phyloP scores from a whole-genome alignment of 30 jellyfish, hydroid and myxozoan genomes.

The Cassiopea andromeda region DNA sequence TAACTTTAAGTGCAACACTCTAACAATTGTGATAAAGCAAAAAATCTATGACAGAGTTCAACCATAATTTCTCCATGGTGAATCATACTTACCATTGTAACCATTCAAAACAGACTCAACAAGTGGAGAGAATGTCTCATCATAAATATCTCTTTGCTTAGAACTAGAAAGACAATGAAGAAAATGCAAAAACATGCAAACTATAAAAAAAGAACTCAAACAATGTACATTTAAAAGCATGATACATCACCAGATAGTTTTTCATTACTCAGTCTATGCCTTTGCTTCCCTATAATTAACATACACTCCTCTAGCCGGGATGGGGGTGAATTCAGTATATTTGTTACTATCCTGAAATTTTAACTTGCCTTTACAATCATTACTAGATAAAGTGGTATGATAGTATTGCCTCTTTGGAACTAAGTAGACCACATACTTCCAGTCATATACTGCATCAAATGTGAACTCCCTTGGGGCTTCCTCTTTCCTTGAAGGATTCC shows the following conservation, averaged over 20 bases:
- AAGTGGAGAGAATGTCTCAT: constrained; percentile 89
- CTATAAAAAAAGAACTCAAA: not conserved
- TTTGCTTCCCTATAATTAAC: no score
- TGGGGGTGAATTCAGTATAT: no score
- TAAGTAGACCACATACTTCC: constrained; percentile 78
- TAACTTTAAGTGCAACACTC: no score
- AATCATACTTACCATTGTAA: constrained; percentile 75
- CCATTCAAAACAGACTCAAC: constrained; percentile 97
- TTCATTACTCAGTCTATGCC: no score
- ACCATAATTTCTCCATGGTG: not conserved
- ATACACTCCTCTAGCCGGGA: no score
- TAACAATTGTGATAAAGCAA: no score
- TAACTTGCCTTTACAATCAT: no score
- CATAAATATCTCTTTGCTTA: constrained; percentile 89
- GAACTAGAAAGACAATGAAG: constrained; percentile 57
- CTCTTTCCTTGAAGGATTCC: constrained; percentile 62
- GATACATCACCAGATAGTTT: no score
- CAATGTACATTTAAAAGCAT: not conserved
- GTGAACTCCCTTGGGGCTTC: constrained; percentile 93
- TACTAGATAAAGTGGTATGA: not conserved
- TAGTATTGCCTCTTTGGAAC: not conserved
- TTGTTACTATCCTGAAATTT: no score
- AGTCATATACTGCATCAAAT: constrained; percentile 95
- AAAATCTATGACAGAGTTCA: no score
- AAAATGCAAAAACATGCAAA: not conserved